Base-by-base conservation (phyloP, 2,113 vertebrate genomes). In the Galbula dea region DNA sequence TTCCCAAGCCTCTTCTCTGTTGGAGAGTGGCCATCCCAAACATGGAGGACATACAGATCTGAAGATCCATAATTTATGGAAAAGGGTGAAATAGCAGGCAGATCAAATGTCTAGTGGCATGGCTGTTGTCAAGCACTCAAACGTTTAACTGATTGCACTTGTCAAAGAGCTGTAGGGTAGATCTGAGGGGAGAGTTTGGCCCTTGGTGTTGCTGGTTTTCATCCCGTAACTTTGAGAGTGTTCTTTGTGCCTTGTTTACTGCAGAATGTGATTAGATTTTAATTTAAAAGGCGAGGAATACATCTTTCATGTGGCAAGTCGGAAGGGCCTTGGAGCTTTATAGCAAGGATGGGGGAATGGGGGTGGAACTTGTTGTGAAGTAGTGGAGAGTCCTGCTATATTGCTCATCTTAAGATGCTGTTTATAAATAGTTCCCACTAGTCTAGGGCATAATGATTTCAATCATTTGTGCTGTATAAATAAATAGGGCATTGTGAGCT, bases 281-380 rank as follows among this genome's bases (percentile, higher is more conserved):
- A 94, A 97, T 95, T 92, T 97, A 95, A 88, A 73, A 63, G 89
- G 88, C 76, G 2, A 94, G 91, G 95, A 93, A 96, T 95, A 91
- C 52, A 26, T 82, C 96, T 97, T 98, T 97, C 93, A 96, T 97
- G 96, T 97, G 98, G 96, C 84, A 86, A 94, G 92, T 96, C 92
- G 83, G 89, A 94, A 73, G 75, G 95, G 94, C 92, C 90, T 96
- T 22, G 3, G 82, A 66, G 90, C 93, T 97, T 96, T 95, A 91
- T 66, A 82, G 94, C 92, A 89, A 90, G 75, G 91, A 86, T 30
- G 12, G 87, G 79, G 74, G 92, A 72, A 73, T 57, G 72, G 91
- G 89, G 32, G 65, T 94, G 94, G 95, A 65, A 3, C 73, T 96
- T 83, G 76, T 69, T 96, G 89, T 91, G 88, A 93, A 89, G 91